Base-by-base conservation (phyloP, 2,888 invertebrate genomes). In the Iphiclides podalirius region DNA sequence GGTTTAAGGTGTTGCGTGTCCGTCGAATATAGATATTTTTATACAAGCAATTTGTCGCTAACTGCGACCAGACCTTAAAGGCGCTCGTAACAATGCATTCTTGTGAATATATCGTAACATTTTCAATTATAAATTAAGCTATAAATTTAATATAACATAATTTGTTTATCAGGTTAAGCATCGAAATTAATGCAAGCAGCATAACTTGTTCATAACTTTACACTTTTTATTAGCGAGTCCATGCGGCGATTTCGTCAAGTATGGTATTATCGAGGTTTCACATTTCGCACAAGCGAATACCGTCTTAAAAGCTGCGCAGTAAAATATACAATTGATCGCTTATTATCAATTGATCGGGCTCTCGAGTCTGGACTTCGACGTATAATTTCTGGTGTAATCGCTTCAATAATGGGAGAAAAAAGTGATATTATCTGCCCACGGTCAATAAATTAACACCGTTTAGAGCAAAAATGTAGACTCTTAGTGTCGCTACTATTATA, bases 371-470 rank as follows among this genome's bases (percentile, higher is more conserved):
- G 78, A 79, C 78, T 72, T 78, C 78, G 73, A 79, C 79, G 83
- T 85, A 88, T 88, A 87, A 88, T 87, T 88, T 84, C 86, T 86
- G 82, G 77, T 88, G 88, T 88, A 88, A 88, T 88, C 85, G 87
- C 77, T 83, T 86, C 78, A 82, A 87, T 88, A 87, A 88, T 86
- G 87, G 79, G 72, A 77, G 75, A 79, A 88, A 87, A 89, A 87
- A 84, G 80, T 81, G 86, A 87, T 88, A 88, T 88, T 88, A 88
- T 88, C 88, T 88, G 82, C 87, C 86, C 87, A 87, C 87, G 81
- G 83, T 87, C 80, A 86, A 88, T 88, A 88, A 88, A 88, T 88
- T 88, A 88, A 88, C 88, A 85, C 87, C 86, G 83, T 87, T 88
- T 88, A 88, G 83, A 87, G 88, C 87, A 78, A 88, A 85, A 87